phyloP scores from a whole-genome alignment of 2,113 vertebrate species.

The Triplophysa dalaica region DNA sequence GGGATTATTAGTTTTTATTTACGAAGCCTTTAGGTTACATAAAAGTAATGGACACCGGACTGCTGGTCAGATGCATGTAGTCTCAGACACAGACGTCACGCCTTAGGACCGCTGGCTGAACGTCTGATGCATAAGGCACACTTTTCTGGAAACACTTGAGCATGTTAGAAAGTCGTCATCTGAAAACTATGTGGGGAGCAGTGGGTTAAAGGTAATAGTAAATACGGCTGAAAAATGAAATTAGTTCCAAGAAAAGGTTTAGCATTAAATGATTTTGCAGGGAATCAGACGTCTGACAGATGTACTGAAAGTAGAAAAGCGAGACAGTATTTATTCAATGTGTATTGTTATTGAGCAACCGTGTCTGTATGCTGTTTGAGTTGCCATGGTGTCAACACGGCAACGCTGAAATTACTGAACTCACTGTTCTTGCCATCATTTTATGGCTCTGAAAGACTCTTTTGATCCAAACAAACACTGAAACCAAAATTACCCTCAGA shows the following conservation, averaged over 20 bases:
- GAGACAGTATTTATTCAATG: constrained; percentile 8
- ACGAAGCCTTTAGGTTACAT: no score
- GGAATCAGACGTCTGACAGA: neutral
- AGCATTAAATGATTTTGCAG: neutral
- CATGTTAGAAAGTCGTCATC: no score
- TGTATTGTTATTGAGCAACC: constrained; percentile 36
- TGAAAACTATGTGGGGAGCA: no score
- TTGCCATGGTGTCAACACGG: constrained; percentile 24
- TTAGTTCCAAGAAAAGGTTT: neutral
- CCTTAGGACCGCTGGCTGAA: no score
- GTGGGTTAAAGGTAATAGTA: no score
- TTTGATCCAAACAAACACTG: constrained; percentile 15
- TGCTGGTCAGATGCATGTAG: no score
- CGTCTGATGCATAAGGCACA: no score
- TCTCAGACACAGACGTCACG: no score
- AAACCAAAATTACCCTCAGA: neutral
- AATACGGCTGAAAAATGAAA: no score
- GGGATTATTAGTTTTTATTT: no score
- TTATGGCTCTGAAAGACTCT: constrained; percentile 25
- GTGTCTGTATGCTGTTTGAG: constrained; percentile 9
- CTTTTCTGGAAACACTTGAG: no score
- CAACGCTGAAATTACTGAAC: constrained; percentile 1
- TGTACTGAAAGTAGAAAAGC: neutral
- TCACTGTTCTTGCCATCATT: constrained; percentile 31
- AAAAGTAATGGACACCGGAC: no score